A percentile compares a stretch with the other conserved stretches of the same genome.
These are phyloP conservation scores for Trichonephila clavata DNA, from an alignment of 1,140 invertebrate species.

Conservation along the genomic window DNA sequence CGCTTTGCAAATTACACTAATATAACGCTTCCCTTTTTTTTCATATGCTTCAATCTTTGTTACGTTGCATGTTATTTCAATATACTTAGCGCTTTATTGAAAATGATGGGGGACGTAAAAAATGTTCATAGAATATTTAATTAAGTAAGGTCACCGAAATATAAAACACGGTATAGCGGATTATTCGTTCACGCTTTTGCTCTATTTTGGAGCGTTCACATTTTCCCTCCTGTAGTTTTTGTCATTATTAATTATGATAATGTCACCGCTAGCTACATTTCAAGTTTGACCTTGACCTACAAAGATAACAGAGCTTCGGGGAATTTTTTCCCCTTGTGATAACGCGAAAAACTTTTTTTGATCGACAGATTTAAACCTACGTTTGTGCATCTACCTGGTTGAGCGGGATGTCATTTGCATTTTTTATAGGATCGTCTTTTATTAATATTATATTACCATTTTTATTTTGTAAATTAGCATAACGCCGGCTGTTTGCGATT, in stretches of 20 bases:
- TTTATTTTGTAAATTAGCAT: background rate
- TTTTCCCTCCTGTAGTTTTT: background rate
- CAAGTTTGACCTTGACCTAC: constrained; percentile 19
- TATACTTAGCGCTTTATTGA: background rate
- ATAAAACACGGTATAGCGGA: background rate
- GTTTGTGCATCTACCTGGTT: background rate
- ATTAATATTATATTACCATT: background rate
- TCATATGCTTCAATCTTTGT: background rate
- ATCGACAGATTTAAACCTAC: constrained; percentile 11
- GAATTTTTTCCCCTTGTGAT: background rate
- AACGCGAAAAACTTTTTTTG: background rate
- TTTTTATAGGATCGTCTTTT: background rate
- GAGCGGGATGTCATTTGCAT: background rate
- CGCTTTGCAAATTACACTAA: background rate
- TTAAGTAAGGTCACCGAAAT: background rate
- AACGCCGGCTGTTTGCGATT: background rate
- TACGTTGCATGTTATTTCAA: background rate
- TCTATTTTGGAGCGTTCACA: background rate
- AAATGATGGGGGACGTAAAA: background rate
- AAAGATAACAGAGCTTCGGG: background rate
- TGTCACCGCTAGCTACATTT: background rate
- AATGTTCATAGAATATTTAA: background rate
- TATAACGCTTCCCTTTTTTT: background rate
- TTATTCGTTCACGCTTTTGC: constrained; percentile 14
- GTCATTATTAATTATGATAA: constrained; percentile 15